Base-by-base conservation (phyloP, 1,140 invertebrate species). In the Trachymyrmex cornetzi region DNA sequence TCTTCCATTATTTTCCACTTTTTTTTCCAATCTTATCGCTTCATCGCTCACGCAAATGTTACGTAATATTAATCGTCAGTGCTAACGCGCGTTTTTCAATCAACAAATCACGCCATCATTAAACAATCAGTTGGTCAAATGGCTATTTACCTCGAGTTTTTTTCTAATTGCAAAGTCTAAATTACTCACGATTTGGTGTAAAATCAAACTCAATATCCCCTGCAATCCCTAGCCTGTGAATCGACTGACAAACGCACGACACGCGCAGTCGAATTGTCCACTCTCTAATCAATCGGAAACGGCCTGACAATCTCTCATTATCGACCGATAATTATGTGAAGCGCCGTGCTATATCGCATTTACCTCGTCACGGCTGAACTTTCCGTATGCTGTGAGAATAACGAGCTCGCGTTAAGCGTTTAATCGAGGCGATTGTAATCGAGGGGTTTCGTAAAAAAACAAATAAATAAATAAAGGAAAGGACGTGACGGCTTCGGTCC, bases 231-330 rank as follows among this genome's bases (percentile, higher is more conserved):
- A 44, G 38, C 44, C 22, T 27, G 55, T 6, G 34, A 69, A 38
- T n/a, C 19, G 71, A n/a, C 55, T 27, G 67, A 82, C 67, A 74
- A 74, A 74, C 38, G 38, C 69, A 50, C 27, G 79, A 74, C 53
- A 74, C 14, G 27, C 24, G 22, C 27, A 14, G 38, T 30, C 22
- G n/a, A 71, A 84, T 84, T 61, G 69, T 63, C 80, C n/a, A 24
- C 44, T 84, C 69, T 74, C 69, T 74, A 75, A 84, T 84, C 80
- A 84, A 84, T 84, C 69, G 80, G 38, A 84, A 84, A 34, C 80
- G 53, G 38, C 38, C 80, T 61, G 69, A 84, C 80, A 82, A 63
- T 74, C 80, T 57, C 80, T 84, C 80, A 84, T 84, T 84, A 84
- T 50, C 55, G 50, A 27, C 55, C 38, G 69, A 75, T 84, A 84